phyloP scores from a whole-genome alignment of 2,797 vertebrate genomes.

The Alca torda region DNA sequence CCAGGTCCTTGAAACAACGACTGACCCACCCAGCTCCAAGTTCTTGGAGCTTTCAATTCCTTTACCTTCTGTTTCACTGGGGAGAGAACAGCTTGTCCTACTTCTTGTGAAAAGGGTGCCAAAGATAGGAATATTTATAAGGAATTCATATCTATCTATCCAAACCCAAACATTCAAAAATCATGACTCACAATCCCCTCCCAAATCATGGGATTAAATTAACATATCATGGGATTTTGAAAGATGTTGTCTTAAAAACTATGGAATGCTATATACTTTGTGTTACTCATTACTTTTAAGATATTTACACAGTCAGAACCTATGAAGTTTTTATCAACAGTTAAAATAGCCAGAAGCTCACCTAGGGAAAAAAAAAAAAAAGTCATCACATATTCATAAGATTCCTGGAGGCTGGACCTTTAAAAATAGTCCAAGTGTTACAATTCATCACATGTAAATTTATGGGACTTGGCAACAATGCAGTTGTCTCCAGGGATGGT shows the following conservation, averaged over 20 bases:
- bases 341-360: constrained; percentile 31
- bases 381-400: constrained; percentile 38
- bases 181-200: constrained; percentile 41
- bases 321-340: background rate
- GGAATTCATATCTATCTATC: constrained; percentile 21
- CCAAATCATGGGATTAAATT: constrained; percentile 57
- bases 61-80: background rate
- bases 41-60: background rate
- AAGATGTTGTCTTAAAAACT: background rate
- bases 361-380: background rate
- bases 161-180: constrained; percentile 58
- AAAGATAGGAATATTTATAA: constrained; percentile 42
- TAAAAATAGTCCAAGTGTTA: constrained; percentile 58
- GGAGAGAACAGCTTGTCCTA: constrained; percentile 7
- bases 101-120: background rate
- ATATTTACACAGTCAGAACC: background rate
- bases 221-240: constrained; percentile 37
- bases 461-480: constrained; percentile 60
- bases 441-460: constrained; percentile 66
- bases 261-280: background rate
- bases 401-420: constrained; percentile 49
- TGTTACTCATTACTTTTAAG: background rate
- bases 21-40: background rate
- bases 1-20: rapidly evolving
- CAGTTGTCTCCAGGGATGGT: constrained; percentile 37